Conservation (phyloP, 1,140 invertebrate genomes). For the Epicauta chinensis region DNA sequence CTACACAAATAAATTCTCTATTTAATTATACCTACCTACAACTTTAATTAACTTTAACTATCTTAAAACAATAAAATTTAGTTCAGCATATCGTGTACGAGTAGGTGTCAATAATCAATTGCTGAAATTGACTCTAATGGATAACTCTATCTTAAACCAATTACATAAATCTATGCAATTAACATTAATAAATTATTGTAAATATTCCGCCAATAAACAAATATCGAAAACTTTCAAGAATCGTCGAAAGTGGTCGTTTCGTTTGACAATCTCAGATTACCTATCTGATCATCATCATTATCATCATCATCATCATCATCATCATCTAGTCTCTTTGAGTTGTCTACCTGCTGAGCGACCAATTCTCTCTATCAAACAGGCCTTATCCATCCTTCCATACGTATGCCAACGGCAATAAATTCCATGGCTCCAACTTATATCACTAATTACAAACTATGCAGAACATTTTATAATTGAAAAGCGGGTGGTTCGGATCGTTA, state of each 20-base stretch:
- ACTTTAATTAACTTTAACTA: too few species aligned
- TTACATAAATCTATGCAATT: too few species aligned
- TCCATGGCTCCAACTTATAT: slow-evolving; percentile 13
- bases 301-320: too few species aligned
- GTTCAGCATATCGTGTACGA: too few species aligned
- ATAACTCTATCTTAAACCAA: too few species aligned
- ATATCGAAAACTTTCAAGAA: slow-evolving; percentile 3
- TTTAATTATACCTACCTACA: too few species aligned
- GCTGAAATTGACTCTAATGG: too few species aligned
- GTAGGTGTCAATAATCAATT: too few species aligned
- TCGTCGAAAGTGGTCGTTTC: background rate
- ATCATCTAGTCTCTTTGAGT: slow-evolving; percentile 2
- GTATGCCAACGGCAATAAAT: slow-evolving; percentile 10
- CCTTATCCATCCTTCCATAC: background rate
- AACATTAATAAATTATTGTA: too few species aligned
- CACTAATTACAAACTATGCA: slow-evolving; percentile 23
- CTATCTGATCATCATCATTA: background rate
- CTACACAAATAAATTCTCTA: too few species aligned
- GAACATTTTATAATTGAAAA: slow-evolving; percentile 25
- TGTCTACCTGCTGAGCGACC: slow-evolving; percentile 11
- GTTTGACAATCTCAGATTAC: slow-evolving; percentile 10
- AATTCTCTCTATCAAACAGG: background rate
- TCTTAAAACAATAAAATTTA: too few species aligned
- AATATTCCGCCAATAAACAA: background rate
- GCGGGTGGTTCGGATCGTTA: slow-evolving; percentile 18